Evolutionary conservation across 2,888 invertebrate genomes (phyloP), one percentile per base, ranked within the genome.

Genomic region (Heliconius charithonia): DNA sequence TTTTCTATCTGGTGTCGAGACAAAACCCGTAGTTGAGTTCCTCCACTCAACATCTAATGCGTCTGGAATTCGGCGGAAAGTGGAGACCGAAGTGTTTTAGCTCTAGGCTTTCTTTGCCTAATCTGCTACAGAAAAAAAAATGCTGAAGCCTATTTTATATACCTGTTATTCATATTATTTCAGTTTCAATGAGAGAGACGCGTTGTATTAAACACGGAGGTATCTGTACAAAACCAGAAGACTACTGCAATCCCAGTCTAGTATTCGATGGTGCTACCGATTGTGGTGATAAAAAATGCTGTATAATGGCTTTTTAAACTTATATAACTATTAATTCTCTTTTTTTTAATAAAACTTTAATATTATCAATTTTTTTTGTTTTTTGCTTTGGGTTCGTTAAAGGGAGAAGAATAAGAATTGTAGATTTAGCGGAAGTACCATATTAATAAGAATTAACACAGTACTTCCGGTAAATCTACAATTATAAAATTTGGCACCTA

Each of bases 171-270:
- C 10, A 59, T 70, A 62, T 82, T 65, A 80, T 89, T 81, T 13
- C 87, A 92, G 91, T 87, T 62, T 91, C 92, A 29, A 77, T 84
- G 56, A 90, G 86, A 79, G 92, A 92, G 70, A 91, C 89, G 0
- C 86, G 92, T 51, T 92, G 92, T 75, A 12, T 6, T 0, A 89
- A 86, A 25, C 85, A 80, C 3, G 92, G 91, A 0, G 92, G 92
- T 0, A 56, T 77, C 0, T 92, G 92, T 77, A 41, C 85, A 3
- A 32, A 82, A 0, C 16, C 75, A 2, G 37, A 25, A 0, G 37
- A 74, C 0, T 69, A 76, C 10, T 92, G 91, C 78, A 83, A 79
- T 12, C 76, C 66, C 2, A 56, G 59, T 0, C 75, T 85, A 0
- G 59, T 81, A 0, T 78, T 78, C 56, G 69, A 76, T 19, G 80